Conservation (phyloP, 2,113 vertebrate species). For the Oceanites oceanicus region DNA sequence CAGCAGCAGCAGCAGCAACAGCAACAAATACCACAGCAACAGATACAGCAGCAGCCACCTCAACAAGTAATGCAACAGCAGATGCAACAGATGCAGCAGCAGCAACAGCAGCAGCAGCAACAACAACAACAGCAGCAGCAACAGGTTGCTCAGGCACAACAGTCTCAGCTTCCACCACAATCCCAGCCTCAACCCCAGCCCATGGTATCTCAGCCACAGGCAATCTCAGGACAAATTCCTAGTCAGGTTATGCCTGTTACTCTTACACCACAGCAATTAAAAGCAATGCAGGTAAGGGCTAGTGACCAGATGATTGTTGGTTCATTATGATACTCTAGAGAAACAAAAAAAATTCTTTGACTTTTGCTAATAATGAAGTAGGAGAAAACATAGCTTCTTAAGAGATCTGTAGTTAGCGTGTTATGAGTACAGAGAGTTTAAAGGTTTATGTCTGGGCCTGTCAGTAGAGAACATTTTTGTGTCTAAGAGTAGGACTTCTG, state of each 20-base stretch:
- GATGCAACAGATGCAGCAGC: conserved; percentile 80
- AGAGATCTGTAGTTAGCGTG: neutral
- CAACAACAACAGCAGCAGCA: conserved; percentile 77
- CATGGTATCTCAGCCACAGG: conserved; percentile 74
- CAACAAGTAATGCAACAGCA: conserved; percentile 77
- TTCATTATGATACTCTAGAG: neutral
- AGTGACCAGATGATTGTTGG: neutral
- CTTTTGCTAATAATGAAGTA: neutral
- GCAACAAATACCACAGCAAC: conserved; percentile 72
- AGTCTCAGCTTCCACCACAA: conserved; percentile 73
- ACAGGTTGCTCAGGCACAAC: conserved; percentile 76
- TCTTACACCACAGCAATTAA: conserved; percentile 71
- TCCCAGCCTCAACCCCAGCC: conserved; percentile 74
- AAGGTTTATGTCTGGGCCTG: neutral
- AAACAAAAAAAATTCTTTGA: neutral
- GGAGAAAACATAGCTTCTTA: neutral
- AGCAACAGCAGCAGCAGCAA: conserved; percentile 74
- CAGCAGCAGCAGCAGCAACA: conserved; percentile 75
- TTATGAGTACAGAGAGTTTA: neutral
- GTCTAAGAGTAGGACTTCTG: neutral
- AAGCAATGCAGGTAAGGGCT: conserved; percentile 63
- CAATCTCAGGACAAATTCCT: conserved; percentile 75
- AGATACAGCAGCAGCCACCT: conserved; percentile 76
- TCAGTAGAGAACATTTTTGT: neutral
- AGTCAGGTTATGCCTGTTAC: conserved; percentile 71